Percentiles rank a stretch among this genome's conserved stretches.
Evolutionary conservation across 2,888 invertebrate genomes (phyloP).

Genomic region (Andrena hattorfiana): DNA sequence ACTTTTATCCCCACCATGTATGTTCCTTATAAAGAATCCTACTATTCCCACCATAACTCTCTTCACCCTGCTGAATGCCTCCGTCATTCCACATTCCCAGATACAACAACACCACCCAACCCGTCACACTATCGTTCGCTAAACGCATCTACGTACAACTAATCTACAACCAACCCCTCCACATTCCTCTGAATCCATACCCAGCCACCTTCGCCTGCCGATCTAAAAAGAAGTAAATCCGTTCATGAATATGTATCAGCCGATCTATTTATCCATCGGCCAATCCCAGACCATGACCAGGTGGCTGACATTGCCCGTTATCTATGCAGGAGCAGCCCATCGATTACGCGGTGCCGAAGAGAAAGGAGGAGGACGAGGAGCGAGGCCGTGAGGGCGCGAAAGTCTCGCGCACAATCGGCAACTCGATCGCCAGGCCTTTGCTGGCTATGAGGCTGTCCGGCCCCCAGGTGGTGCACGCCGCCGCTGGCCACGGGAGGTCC

Average conservation of each 20-base stretch:
- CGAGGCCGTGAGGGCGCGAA: slow-evolving; percentile 86
- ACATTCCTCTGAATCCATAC: background rate
- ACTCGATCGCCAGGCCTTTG: slow-evolving; percentile 82
- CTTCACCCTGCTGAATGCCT: no score
- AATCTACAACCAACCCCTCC: background rate
- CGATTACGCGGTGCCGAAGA: slow-evolving; percentile 94
- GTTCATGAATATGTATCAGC: slow-evolving; percentile 12
- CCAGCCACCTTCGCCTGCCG: background rate
- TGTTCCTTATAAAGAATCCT: no score
- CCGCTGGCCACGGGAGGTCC: slow-evolving; percentile 91
- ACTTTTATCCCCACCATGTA: no score
- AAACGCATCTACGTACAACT: background rate
- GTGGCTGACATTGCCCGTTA: background rate
- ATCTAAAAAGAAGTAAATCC: background rate
- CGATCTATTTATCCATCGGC: background rate
- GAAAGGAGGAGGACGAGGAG: slow-evolving; percentile 88
- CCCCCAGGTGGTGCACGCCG: slow-evolving; percentile 79
- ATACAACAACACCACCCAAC: background rate
- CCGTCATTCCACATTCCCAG: background rate
- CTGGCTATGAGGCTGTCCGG: slow-evolving; percentile 82
- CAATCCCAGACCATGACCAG: background rate
- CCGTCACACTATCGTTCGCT: background rate
- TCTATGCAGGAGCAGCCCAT: slow-evolving; percentile 92
- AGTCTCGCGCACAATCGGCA: slow-evolving; percentile 79
- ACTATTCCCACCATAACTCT: no score